These are phyloP conservation scores for Chinchilla lanigera DNA, from an alignment of 2,113 vertebrate species.

Conservation along the genomic window DNA sequence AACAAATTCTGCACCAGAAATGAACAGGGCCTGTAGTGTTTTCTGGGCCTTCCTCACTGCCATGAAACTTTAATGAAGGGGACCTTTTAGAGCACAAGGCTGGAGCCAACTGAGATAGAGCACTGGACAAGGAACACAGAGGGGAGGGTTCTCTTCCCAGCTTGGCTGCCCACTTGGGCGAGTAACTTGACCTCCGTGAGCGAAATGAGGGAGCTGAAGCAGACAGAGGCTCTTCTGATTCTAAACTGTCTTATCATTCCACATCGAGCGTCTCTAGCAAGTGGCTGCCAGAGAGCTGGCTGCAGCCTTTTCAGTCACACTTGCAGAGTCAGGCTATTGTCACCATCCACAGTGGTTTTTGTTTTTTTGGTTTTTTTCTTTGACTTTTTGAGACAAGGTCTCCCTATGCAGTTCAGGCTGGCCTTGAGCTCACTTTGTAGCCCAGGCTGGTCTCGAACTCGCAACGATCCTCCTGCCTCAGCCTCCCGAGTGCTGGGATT, in stretches of 20 bases:
- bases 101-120: not conserved
- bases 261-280: not conserved
- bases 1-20: constrained; percentile 35
- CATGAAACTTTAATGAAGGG: constrained; percentile 57
- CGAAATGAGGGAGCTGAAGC: constrained; percentile 5
- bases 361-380: too few relatives aligned
- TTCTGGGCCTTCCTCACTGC: constrained; percentile 40
- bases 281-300: not conserved
- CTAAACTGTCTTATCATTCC: constrained; percentile 17
- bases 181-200: not conserved
- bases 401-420: too few relatives aligned
- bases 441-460: too few relatives aligned
- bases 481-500: too few relatives aligned
- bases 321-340: not conserved
- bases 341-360: not conserved
- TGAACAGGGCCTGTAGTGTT: not conserved
- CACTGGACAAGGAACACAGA: constrained; percentile 13
- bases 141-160: not conserved
- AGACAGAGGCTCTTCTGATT: not conserved
- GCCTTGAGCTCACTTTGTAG: too few relatives aligned
- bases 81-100: constrained; percentile 26
- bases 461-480: too few relatives aligned
- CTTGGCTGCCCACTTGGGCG: constrained; percentile 13
- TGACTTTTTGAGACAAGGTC: too few relatives aligned
- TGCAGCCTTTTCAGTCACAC: not conserved